Conservation (phyloP, 2,888 invertebrate genomes). For the Drosophila ustulata region DNA sequence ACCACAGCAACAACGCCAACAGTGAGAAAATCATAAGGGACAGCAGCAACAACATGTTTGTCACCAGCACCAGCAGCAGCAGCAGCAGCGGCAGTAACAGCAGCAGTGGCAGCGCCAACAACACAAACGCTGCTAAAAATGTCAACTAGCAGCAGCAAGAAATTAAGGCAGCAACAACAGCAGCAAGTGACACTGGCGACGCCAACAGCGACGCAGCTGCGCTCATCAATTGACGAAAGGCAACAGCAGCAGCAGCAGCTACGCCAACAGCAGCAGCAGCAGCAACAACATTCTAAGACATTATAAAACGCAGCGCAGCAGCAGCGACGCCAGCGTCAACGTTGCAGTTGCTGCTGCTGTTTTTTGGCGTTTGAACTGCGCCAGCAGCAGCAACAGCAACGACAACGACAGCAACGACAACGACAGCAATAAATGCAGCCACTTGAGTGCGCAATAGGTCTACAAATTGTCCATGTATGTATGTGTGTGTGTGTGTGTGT, state of each 20-base stretch:
- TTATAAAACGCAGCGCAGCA: slow-evolving; percentile 45
- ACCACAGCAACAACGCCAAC: slow-evolving; percentile 33
- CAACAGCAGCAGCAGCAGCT: slow-evolving; percentile 40
- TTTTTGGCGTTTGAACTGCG: slow-evolving; percentile 60
- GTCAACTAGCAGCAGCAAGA: slow-evolving; percentile 43
- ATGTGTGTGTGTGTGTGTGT: slow-evolving; percentile 17
- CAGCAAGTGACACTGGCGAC: slow-evolving; percentile 25
- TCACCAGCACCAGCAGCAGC: slow-evolving; percentile 38
- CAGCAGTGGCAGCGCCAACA: slow-evolving; percentile 26
- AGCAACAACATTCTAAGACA: slow-evolving; percentile 6
- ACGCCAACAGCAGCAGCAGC: slow-evolving; percentile 4
- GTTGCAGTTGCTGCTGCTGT: slow-evolving; percentile 38
- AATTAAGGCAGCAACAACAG: slow-evolving; percentile 23
- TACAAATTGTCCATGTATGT: slow-evolving; percentile 21
- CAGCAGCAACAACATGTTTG: slow-evolving; percentile 47
- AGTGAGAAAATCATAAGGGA: slow-evolving; percentile 50
- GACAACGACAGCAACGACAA: slow-evolving; percentile 22
- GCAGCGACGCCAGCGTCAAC: slow-evolving; percentile 34
- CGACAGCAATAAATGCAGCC: slow-evolving; percentile 62
- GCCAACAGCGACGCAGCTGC: slow-evolving; percentile 40
- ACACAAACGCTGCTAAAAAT: slow-evolving; percentile 44
- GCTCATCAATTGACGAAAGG: slow-evolving; percentile 54
- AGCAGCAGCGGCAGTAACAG: slow-evolving; percentile 33
- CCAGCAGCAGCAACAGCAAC: slow-evolving; percentile 33
- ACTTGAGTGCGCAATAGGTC: slow-evolving; percentile 65